Conservation (phyloP, 2,113 vertebrate genomes). For the Plectropomus leopardus region DNA sequence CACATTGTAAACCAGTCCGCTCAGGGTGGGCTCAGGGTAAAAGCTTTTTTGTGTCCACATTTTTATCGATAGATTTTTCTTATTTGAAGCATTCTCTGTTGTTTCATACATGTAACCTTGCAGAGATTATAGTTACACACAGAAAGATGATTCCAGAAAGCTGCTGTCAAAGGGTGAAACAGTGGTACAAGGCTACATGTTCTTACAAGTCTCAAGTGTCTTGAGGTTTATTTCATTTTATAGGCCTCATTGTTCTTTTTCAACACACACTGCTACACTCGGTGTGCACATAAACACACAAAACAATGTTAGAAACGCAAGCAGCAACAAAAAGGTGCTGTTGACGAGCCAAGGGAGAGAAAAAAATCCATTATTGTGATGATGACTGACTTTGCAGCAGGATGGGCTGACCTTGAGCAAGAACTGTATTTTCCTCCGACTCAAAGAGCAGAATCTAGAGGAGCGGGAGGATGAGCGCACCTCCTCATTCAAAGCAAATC, state of each 20-base stretch:
- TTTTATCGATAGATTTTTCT: neutral
- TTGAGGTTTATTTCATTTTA: conserved; percentile 4
- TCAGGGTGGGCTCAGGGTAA: neutral
- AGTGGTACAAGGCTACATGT: neutral
- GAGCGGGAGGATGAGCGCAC: neutral
- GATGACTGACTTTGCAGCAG: conserved; percentile 9
- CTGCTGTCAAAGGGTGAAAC: neutral
- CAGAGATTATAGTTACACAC: neutral
- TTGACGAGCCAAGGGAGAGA: conserved; percentile 2
- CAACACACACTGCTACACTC: neutral
- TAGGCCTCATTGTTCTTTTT: neutral
- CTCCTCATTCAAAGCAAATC: conserved; percentile 21
- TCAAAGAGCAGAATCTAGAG: neutral
- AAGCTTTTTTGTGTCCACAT: neutral
- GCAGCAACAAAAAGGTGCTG: neutral
- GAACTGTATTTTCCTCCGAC: conserved; percentile 13
- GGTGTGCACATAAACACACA: neutral
- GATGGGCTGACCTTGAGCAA: conserved; percentile 29
- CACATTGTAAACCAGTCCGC: neutral
- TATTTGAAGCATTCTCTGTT: neutral
- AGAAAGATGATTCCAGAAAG: neutral
- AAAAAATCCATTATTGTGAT: conserved; percentile 25
- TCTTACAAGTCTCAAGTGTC: neutral
- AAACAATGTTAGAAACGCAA: neutral
- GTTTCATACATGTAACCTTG: neutral